phyloP scores from a whole-genome alignment of 2,888 invertebrate genomes.

The Aphodius sticticus region DNA sequence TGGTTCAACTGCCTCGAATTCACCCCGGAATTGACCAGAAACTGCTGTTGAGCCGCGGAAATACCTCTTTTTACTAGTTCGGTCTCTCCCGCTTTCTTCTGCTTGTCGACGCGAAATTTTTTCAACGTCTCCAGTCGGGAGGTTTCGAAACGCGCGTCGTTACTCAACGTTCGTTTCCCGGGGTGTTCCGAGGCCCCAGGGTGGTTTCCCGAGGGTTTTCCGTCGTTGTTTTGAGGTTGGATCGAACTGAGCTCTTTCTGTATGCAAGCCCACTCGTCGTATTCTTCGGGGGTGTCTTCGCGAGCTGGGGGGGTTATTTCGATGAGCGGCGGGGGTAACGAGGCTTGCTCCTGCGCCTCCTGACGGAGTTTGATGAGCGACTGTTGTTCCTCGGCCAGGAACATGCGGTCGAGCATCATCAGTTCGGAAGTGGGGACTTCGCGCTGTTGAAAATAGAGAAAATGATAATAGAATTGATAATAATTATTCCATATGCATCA shows the following conservation, averaged over 20 bases:
- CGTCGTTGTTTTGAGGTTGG: conserved; percentile 57
- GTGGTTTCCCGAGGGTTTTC: background rate
- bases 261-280: conserved; percentile 74
- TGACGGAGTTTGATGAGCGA: conserved; percentile 69
- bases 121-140: conserved; percentile 57
- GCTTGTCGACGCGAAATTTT: conserved; percentile 59
- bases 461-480: background rate
- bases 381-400: conserved; percentile 75
- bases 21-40: background rate
- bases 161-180: conserved; percentile 50
- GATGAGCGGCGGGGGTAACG: conserved; percentile 32
- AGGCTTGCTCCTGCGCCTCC: conserved; percentile 55
- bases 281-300: conserved; percentile 54
- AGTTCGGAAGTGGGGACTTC: conserved; percentile 77
- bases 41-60: background rate
- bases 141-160: conserved; percentile 48
- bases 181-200: conserved; percentile 32
- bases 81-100: conserved; percentile 41
- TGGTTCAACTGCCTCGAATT: conserved; percentile 12
- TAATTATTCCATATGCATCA: background rate
- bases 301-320: conserved; percentile 22
- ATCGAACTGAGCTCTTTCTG: conserved; percentile 70
- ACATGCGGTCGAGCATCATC: conserved; percentile 78
- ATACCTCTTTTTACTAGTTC: background rate
- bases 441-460: conserved; percentile 63